Percentiles rank a stretch among this genome's conserved stretches.
Evolutionary conservation across 2,113 vertebrate genomes (phyloP).

Genomic region (Zapornia atra): DNA sequence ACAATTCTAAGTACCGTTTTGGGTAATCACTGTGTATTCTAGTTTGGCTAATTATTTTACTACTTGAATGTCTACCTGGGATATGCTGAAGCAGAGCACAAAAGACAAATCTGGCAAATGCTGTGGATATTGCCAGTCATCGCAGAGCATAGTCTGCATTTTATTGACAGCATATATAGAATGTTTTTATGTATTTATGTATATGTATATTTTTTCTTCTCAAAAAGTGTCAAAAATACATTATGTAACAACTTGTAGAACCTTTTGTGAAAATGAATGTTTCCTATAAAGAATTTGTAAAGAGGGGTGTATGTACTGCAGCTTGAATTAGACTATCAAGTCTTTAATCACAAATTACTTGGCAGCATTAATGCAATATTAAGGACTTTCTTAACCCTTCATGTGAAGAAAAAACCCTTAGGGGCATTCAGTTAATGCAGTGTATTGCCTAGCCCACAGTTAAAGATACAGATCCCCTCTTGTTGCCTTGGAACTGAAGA

Average conservation of each 20-base stretch:
- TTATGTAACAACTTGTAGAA: neutral
- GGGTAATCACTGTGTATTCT: neutral
- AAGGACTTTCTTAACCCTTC: neutral
- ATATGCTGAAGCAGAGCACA: neutral
- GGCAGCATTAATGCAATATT: neutral
- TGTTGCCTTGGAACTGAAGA: neutral
- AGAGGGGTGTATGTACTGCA: neutral
- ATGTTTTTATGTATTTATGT: neutral
- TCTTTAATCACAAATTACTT: neutral
- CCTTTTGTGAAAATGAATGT: neutral
- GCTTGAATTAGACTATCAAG: neutral
- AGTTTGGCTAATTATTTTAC: constrained; percentile 9
- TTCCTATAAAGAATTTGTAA: neutral
- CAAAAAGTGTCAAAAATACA: neutral
- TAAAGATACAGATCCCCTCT: neutral
- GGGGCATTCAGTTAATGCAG: neutral
- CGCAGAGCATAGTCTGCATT: neutral
- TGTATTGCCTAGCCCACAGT: neutral
- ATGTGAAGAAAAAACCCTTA: neutral
- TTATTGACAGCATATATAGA: neutral
- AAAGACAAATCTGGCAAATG: neutral
- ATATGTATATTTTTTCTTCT: neutral
- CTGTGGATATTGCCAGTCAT: neutral
- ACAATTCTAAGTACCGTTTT: neutral
- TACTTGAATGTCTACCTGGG: neutral